phyloP scores from a whole-genome alignment of 1,140 invertebrate species.

The Pollicipes pollicipes region DNA sequence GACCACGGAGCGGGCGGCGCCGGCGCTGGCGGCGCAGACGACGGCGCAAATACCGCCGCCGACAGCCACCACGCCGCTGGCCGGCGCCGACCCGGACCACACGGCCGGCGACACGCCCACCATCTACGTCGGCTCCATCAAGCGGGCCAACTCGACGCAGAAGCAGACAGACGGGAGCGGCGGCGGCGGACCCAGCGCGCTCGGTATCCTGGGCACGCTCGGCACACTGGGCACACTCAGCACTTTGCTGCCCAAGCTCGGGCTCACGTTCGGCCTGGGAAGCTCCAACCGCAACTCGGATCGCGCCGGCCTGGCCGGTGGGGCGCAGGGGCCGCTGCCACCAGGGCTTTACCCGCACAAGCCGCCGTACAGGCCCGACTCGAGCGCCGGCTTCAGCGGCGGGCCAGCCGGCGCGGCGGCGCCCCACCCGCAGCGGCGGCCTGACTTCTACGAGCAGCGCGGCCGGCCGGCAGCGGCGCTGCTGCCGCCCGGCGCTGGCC shows the following conservation, averaged over 20 bases:
- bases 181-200: neutral
- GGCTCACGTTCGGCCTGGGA: neutral
- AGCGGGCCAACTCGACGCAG: neutral
- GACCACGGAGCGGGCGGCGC: neutral
- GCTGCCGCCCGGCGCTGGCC: neutral
- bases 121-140: conserved; percentile 3
- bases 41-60: neutral
- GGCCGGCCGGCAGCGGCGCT: neutral
- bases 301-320: neutral
- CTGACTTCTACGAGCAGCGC: neutral
- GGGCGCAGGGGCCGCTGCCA: neutral
- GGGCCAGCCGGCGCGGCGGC: neutral
- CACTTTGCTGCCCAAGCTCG: neutral
- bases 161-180: neutral
- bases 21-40: neutral
- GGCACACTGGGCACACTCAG: neutral
- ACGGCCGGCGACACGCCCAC: neutral
- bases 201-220: neutral
- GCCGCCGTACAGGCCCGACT: neutral
- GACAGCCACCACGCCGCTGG: neutral
- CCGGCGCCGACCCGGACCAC: neutral
- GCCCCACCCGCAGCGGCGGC: neutral
- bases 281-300: neutral
- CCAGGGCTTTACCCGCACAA: no score
- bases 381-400: neutral